These are phyloP conservation scores for Poecilia picta DNA, from an alignment of 2,797 vertebrate genomes.

Conservation along the genomic window DNA sequence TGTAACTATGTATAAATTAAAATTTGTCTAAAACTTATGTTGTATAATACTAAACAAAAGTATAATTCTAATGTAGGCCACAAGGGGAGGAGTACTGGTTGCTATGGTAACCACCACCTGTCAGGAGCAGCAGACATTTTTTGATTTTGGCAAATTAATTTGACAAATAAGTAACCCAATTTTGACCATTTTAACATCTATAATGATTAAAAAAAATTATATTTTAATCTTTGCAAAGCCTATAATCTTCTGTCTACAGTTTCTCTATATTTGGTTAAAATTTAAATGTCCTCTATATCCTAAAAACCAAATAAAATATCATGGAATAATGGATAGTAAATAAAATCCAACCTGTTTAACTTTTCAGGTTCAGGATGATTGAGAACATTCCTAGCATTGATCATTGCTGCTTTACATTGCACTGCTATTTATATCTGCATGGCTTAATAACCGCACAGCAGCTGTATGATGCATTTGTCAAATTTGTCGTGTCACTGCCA, in stretches of 20 bases:
- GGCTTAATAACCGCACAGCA: slow-evolving; percentile 18
- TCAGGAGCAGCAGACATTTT: too few relatives aligned
- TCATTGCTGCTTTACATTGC: neutral
- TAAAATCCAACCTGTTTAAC: neutral
- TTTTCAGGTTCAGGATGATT: neutral
- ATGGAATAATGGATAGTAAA: neutral
- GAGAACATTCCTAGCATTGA: slow-evolving; percentile 1
- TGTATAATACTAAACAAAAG: too few relatives aligned
- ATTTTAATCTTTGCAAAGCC: neutral
- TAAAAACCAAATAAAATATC: neutral
- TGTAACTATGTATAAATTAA: too few relatives aligned
- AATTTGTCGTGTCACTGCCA: slow-evolving; percentile 55
- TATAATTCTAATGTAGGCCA: too few relatives aligned
- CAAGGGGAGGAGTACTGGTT: too few relatives aligned
- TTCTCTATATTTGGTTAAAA: neutral
- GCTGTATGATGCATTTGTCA: slow-evolving; percentile 47
- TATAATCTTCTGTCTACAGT: neutral
- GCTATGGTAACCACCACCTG: too few relatives aligned
- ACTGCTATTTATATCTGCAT: neutral
- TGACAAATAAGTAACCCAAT: too few relatives aligned
- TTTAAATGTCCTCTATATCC: neutral
- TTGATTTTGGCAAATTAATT: too few relatives aligned
- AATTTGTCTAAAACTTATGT: too few relatives aligned
- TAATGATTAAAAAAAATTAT: too few relatives aligned
- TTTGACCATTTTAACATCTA: too few relatives aligned